A percentile compares a stretch with the other conserved stretches of the same genome.
Conservation (phyloP, 2,797 vertebrate genomes). For the Euphonia xanthogaster region DNA sequence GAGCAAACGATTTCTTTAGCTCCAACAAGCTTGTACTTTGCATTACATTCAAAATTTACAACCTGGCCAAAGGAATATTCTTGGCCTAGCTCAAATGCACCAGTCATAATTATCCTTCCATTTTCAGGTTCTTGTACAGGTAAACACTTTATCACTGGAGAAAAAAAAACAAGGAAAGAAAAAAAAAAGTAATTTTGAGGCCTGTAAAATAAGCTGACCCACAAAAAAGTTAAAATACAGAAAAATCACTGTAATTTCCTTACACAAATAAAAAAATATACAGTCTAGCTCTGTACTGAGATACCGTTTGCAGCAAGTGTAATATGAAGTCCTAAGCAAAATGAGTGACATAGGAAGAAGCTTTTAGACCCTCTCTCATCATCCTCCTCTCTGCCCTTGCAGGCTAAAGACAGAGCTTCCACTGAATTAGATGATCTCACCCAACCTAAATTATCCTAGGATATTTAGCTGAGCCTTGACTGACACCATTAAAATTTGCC, state of each 20-base stretch:
- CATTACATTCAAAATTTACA: slow-evolving; percentile 69
- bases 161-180: not conserved
- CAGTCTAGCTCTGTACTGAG: not conserved
- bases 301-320: not conserved
- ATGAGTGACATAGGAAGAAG: not conserved
- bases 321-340: not conserved
- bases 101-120: slow-evolving; percentile 39
- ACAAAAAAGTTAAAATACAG: not conserved
- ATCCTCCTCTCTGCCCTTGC: not conserved
- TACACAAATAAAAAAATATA: not conserved
- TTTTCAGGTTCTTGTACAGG: slow-evolving; percentile 67
- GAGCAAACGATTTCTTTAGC: slow-evolving; percentile 67
- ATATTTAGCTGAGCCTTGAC: not conserved
- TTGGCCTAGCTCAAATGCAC: not conserved
- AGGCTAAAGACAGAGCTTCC: not conserved
- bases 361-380: not conserved
- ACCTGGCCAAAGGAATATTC: slow-evolving; percentile 73
- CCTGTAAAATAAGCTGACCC: not conserved
- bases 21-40: slow-evolving; percentile 51
- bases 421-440: not conserved
- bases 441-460: not conserved
- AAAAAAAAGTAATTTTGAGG: not conserved
- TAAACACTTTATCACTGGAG: slow-evolving; percentile 72
- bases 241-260: not conserved
- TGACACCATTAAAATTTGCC: not conserved